A percentile compares a stretch with the other conserved stretches of the same genome.
Evolutionary conservation across 1,140 invertebrate genomes (phyloP).

Genomic region (Trichonephila clavipes): DNA sequence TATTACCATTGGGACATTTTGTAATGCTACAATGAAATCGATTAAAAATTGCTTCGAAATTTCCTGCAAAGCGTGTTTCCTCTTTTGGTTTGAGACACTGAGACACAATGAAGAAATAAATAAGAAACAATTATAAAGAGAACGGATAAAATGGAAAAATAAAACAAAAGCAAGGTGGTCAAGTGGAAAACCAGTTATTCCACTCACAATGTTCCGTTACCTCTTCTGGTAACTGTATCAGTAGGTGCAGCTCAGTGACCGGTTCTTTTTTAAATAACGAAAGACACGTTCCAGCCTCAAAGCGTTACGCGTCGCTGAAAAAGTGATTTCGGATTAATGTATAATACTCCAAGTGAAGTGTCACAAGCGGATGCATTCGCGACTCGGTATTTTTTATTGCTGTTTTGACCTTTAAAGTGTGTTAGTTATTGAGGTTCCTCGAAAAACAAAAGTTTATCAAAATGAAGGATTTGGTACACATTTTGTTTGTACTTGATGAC

Average conservation of each 20-base stretch:
- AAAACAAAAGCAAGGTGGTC: conserved; percentile 62
- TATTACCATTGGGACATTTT: conserved; percentile 20
- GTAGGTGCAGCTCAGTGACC: background rate
- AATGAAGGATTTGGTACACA: background rate
- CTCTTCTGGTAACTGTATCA: conserved; percentile 41
- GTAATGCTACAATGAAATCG: background rate
- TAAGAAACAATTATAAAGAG: conserved; percentile 40
- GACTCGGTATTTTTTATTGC: background rate
- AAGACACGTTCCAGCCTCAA: background rate
- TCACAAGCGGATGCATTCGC: conserved; percentile 24
- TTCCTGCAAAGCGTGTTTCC: conserved; percentile 6
- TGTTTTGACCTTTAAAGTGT: conserved; percentile 31
- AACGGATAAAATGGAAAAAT: conserved; percentile 23
- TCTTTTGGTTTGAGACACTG: background rate
- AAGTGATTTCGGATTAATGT: conserved; percentile 4
- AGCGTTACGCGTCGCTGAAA: conserved; percentile 1
- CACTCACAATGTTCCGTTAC: conserved; percentile 44
- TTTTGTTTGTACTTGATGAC: background rate
- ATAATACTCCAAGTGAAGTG: background rate
- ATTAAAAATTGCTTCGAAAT: conserved; percentile 10
- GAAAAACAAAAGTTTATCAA: background rate
- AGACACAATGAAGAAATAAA: conserved; percentile 1
- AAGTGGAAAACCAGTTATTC: conserved; percentile 57
- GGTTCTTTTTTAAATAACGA: conserved; percentile 12
- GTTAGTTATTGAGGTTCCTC: conserved; percentile 8